These are phyloP conservation scores for Acipenser ruthenus DNA, from an alignment of 2,797 vertebrate species.

Conservation along the genomic window DNA sequence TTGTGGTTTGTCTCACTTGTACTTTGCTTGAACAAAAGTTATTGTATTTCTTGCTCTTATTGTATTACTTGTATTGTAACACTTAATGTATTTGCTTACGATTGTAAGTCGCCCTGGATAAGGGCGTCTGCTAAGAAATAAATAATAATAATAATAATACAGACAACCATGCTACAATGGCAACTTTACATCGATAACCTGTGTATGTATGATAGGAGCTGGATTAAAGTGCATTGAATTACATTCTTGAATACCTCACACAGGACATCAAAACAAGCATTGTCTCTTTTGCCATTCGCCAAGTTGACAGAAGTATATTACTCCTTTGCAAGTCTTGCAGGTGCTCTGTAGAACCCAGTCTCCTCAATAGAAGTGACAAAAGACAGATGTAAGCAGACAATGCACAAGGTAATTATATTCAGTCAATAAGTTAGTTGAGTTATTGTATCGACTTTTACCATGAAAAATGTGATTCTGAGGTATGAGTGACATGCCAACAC, in stretches of 20 bases:
- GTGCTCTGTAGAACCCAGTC: background rate
- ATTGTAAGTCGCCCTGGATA: too few relatives aligned
- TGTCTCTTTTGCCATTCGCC: background rate
- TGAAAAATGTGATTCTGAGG: conserved; percentile 3
- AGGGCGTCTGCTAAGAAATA: too few relatives aligned
- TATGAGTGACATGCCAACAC: background rate
- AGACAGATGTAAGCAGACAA: background rate
- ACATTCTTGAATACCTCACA: background rate
- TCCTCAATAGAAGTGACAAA: background rate
- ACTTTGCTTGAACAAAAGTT: too few relatives aligned
- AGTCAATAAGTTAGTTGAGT: conserved; percentile 2
- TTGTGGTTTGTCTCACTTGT: too few relatives aligned
- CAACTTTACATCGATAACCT: background rate
- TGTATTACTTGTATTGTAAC: too few relatives aligned
- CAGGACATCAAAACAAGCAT: background rate
- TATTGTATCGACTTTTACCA: conserved; percentile 7
- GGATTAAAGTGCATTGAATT: background rate
- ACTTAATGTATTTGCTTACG: too few relatives aligned
- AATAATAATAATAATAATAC: too few relatives aligned
- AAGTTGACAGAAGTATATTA: background rate
- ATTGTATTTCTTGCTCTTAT: too few relatives aligned
- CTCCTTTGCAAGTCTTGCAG: background rate
- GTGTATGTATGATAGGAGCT: too few relatives aligned
- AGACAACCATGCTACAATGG: background rate
- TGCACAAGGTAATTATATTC: conserved; percentile 2